A percentile compares a stretch with the other conserved stretches of the same genome.
Evolutionary conservation across 2,888 invertebrate genomes (phyloP).

Genomic region (Cantharis rustica): DNA sequence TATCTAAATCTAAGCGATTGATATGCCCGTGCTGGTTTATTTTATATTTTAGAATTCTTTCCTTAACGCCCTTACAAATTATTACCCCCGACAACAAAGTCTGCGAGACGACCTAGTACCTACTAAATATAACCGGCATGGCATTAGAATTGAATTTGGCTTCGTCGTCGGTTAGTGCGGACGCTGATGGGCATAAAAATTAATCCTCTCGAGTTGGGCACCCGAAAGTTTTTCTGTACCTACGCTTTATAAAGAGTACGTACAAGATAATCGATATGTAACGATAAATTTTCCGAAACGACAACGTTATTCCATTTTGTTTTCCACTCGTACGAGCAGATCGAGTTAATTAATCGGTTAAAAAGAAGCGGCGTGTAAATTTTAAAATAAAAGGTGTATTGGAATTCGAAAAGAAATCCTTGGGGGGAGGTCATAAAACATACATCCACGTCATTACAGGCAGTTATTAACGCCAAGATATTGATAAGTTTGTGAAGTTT

Average conservation of each 20-base stretch:
- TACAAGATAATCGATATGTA: background rate
- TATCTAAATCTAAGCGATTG: slow-evolving; percentile 38
- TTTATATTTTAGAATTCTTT: slow-evolving; percentile 27
- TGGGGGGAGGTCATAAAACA: slow-evolving; percentile 48
- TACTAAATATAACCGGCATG: background rate
- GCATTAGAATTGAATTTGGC: background rate
- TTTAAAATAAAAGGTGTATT: slow-evolving; percentile 19
- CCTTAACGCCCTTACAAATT: slow-evolving; percentile 23
- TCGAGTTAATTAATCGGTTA: background rate
- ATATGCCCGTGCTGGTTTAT: slow-evolving; percentile 33
- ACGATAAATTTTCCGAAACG: background rate
- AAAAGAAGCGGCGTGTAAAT: background rate
- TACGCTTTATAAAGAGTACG: too few species aligned
- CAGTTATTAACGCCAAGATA: slow-evolving; percentile 57
- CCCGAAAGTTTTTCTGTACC: background rate
- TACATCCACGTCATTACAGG: slow-evolving; percentile 55
- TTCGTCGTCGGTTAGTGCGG: background rate
- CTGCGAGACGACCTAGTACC: background rate
- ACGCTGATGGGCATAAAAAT: background rate
- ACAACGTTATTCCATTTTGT: background rate
- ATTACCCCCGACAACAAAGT: slow-evolving; percentile 21
- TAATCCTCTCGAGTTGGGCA: background rate
- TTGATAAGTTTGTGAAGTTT: slow-evolving; percentile 57
- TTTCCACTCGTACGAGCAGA: background rate
- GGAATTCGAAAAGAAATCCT: slow-evolving; percentile 5